phyloP scores from a whole-genome alignment of 2,888 invertebrate species.

The Polydesmus complanatus region DNA sequence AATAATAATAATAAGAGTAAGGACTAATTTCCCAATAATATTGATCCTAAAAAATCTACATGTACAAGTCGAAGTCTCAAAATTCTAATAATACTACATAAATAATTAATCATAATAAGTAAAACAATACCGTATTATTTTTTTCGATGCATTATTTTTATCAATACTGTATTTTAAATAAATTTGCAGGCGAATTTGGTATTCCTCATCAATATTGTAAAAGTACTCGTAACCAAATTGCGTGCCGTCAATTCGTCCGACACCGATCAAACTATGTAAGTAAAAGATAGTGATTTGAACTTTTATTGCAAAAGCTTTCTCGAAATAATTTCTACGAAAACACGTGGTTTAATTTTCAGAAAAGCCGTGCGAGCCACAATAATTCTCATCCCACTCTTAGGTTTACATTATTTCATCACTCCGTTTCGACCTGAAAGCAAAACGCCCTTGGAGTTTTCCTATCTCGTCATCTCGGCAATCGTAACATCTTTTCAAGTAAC shows the following conservation, averaged over 20 bases:
- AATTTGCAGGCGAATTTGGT: slow-evolving; percentile 49
- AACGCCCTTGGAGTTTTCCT: slow-evolving; percentile 37
- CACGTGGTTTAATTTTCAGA: slow-evolving; percentile 23
- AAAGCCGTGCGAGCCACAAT: slow-evolving; percentile 66
- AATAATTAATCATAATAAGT: slow-evolving; percentile 10
- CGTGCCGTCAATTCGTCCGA: slow-evolving; percentile 41
- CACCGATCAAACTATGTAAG: slow-evolving; percentile 24
- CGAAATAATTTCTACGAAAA: background rate
- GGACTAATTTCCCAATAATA: no score
- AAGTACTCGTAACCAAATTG: slow-evolving; percentile 68
- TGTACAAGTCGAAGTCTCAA: no score
- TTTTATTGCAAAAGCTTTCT: background rate
- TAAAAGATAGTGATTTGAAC: background rate
- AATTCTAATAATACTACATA: no score
- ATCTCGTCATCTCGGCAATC: slow-evolving; percentile 71
- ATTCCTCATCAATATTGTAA: slow-evolving; percentile 78
- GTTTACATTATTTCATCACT: slow-evolving; percentile 76
- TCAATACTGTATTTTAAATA: no score
- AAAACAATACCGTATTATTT: no score
- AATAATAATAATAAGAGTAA: no score
- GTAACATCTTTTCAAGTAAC: slow-evolving; percentile 72
- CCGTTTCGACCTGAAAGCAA: slow-evolving; percentile 61
- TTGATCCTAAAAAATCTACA: no score
- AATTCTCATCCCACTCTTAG: slow-evolving; percentile 76
- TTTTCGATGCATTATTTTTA: no score